Percentiles rank a stretch among this genome's conserved stretches.
Conservation (phyloP, 2,113 vertebrate genomes). For the Gambusia affinis region DNA sequence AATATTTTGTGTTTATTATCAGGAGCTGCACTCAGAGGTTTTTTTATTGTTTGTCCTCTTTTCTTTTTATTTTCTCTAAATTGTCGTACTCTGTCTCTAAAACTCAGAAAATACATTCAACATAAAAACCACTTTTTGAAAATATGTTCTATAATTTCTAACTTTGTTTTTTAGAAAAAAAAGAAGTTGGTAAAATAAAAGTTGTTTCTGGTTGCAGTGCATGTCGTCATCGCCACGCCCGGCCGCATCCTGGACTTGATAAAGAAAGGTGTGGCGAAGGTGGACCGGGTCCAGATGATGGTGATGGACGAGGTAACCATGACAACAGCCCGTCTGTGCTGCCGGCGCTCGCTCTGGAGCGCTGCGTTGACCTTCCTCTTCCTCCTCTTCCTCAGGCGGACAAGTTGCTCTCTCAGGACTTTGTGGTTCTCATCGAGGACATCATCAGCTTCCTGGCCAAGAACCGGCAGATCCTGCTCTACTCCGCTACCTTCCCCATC, state of each 20-base stretch:
- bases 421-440: slow-evolving; percentile 82
- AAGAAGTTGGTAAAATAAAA: no score
- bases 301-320: slow-evolving; percentile 83
- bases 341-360: not conserved
- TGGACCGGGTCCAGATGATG: slow-evolving; percentile 81
- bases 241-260: slow-evolving; percentile 83
- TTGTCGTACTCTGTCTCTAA: no score
- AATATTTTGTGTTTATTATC: no score
- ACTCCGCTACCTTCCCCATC: slow-evolving; percentile 85
- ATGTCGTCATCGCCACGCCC: slow-evolving; percentile 82
- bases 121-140: no score
- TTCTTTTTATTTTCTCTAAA: no score
- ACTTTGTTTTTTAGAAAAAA: no score
- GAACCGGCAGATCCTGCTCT: slow-evolving; percentile 83
- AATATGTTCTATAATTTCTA: no score
- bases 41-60: no score
- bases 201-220: slow-evolving; percentile 60
- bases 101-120: no score
- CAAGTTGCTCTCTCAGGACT: slow-evolving; percentile 85
- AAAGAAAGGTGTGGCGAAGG: slow-evolving; percentile 83
- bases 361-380: no score
- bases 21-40: no score
- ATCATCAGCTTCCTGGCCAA: slow-evolving; percentile 84
- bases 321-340: no score
- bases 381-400: slow-evolving; percentile 72